Percentiles rank a stretch among this genome's conserved stretches.
These are phyloP conservation scores for Sebastes fasciatus DNA, from an alignment of 2,113 vertebrate genomes.

Conservation along the genomic window DNA sequence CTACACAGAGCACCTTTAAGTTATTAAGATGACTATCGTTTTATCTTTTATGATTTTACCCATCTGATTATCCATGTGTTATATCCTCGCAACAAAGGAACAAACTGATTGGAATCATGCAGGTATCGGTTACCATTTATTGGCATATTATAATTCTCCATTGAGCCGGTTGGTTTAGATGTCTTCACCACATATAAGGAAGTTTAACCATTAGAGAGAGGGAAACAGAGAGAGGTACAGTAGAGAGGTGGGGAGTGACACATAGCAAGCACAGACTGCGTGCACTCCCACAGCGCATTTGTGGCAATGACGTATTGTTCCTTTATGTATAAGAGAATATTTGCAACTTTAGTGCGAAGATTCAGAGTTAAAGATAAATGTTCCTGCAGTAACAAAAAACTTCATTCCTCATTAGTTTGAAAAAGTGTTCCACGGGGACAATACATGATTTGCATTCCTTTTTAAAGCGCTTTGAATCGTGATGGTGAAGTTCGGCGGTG, in stretches of 20 bases:
- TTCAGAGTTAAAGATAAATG: not conserved
- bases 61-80: too few relatives aligned
- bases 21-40: not conserved
- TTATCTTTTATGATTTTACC: not conserved
- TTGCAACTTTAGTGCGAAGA: constrained; percentile 15
- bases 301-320: not conserved
- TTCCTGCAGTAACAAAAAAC: not conserved
- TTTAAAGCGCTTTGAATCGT: constrained; percentile 44
- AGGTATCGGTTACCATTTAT: not conserved
- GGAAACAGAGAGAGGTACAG: not conserved
- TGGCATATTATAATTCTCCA: not conserved
- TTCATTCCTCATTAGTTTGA: constrained; percentile 6
- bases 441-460: not conserved
- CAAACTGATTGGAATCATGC: too few relatives aligned
- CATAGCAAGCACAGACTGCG: constrained; percentile 25
- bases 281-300: not conserved
- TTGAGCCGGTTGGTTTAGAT: not conserved
- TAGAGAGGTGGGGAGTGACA: constrained; percentile 3
- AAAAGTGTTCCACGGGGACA: not conserved
- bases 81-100: not conserved
- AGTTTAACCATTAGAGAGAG: not conserved
- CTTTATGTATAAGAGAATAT: not conserved
- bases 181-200: not conserved
- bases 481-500: constrained; percentile 44
- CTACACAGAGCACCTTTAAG: not conserved